Percentiles rank a stretch among this genome's conserved stretches.
Evolutionary conservation across 2,888 invertebrate species (phyloP).

Genomic region (Ditylenchus weischeri): DNA sequence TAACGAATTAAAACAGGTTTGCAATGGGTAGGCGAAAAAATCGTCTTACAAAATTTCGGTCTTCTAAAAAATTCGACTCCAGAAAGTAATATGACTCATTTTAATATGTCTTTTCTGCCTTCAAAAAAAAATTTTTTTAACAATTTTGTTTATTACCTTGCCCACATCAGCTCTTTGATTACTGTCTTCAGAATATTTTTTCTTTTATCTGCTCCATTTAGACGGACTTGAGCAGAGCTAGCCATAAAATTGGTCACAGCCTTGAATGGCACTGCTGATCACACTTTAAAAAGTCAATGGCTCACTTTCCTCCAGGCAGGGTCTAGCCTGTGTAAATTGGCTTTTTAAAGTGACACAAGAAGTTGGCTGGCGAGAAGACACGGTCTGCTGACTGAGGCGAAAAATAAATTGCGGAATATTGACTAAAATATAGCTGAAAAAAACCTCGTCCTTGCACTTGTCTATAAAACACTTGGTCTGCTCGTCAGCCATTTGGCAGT

Average conservation of each 20-base stretch:
- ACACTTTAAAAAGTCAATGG: constrained; percentile 56
- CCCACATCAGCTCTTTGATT: constrained; percentile 23
- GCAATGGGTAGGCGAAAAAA: too few species aligned
- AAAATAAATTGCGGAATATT: not conserved
- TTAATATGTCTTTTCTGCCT: too few species aligned
- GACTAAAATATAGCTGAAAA: not conserved
- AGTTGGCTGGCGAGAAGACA: constrained; percentile 56
- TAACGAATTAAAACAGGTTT: too few species aligned
- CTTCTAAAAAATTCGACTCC: too few species aligned
- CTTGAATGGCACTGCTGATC: constrained; percentile 50
- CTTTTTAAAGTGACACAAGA: constrained; percentile 52
- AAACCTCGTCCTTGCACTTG: constrained; percentile 50
- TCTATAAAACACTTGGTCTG: constrained; percentile 54
- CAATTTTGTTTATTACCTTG: constrained; percentile 7
- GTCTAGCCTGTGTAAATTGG: constrained; percentile 40
- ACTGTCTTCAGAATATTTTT: not conserved
- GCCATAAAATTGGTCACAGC: constrained; percentile 18
- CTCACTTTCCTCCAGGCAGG: constrained; percentile 52
- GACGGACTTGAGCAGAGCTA: constrained; percentile 12
- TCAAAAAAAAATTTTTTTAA: too few species aligned
- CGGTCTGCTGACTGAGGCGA: constrained; percentile 48
- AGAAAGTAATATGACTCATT: too few species aligned
- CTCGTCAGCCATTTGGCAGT: constrained; percentile 51
- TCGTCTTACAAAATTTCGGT: too few species aligned
- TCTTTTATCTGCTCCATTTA: constrained; percentile 4